These are phyloP conservation scores for Caenorhabditis sp. DNA, from an alignment of 2,888 invertebrate genomes.

Conservation along the genomic window DNA sequence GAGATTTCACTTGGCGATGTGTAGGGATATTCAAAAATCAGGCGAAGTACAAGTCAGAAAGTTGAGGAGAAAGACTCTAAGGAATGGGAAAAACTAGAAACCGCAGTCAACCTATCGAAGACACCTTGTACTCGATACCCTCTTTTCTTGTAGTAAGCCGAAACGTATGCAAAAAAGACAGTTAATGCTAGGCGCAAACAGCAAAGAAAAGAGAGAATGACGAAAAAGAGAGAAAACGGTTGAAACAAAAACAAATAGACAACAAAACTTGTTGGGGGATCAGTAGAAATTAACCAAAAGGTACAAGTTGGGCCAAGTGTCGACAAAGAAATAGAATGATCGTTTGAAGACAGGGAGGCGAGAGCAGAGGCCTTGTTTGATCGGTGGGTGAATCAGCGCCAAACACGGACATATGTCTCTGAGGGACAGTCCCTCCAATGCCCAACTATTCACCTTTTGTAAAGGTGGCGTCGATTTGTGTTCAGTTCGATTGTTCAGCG, in stretches of 20 bases:
- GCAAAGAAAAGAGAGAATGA: slow-evolving; percentile 1
- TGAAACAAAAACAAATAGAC: neutral
- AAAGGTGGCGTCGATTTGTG: neutral
- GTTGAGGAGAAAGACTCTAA: neutral
- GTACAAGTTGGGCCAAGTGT: no score
- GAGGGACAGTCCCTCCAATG: neutral
- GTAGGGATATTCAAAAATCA: neutral
- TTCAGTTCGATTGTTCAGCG: neutral
- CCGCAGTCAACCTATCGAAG: slow-evolving; percentile 18
- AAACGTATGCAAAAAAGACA: slow-evolving; percentile 41
- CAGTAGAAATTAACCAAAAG: no score
- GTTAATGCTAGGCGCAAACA: slow-evolving; percentile 49
- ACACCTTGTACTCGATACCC: slow-evolving; percentile 28
- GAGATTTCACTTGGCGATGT: neutral
- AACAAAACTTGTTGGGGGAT: no score
- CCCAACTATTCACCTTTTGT: slow-evolving; percentile 3
- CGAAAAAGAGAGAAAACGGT: neutral
- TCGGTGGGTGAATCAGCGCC: slow-evolving; percentile 24
- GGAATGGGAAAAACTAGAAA: slow-evolving; percentile 14
- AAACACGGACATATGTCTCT: no score
- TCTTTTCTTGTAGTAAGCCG: slow-evolving; percentile 43
- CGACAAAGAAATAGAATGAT: neutral
- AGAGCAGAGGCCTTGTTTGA: slow-evolving; percentile 3
- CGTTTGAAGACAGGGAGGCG: neutral
- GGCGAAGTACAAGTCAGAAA: neutral